Evolutionary conservation across 2,113 vertebrate genomes (phyloP), one percentile per base, ranked within the genome.

Genomic region (Varanus komodoensis): DNA sequence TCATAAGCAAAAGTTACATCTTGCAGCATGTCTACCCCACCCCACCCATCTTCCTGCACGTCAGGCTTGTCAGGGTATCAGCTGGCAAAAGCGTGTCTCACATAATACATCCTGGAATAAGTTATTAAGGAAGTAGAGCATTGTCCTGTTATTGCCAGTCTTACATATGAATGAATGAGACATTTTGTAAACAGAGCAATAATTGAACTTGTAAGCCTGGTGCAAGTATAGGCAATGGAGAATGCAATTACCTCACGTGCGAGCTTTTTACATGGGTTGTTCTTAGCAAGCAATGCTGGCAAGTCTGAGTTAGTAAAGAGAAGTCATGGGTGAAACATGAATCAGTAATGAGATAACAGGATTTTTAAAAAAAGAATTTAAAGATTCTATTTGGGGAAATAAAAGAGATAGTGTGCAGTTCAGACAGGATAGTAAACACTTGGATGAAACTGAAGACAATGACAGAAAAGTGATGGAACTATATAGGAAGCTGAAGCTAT

Each of bases 81-180:
- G 38, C 78, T 82, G 68, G 78, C 11, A 64, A 82, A 34, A 74
- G 29, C 29, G 25, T 1, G 21, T n/a, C 67, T 84, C 48, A 11
- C 29, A 67, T 61, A 87, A 50, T 34, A 57, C 6, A 84, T 67
- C 68, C 84, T 64, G 69, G 54, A 23, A 74, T 50, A 75, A 11
- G 21, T 68, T 84, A 84, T 84, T 84, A 89, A 87, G 57, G 68
- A 86, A 57, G 25, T 14, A 34, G 75, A 81, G 50, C 34, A 23
- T 21, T 44, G 34, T n/a, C 27, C 68, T 27, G 6, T 17, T 52
- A 4, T 12, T 4, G 27, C 14, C 12, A 77, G 68, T 34, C 69
- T 82, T 50, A 57, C 54, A 50, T 67, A 87, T 86, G 54, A 67
- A 75, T 74, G 50, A 71, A 80, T 8, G 15, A 64, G 68, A 50